phyloP scores from a whole-genome alignment of 2,888 invertebrate genomes.

The Pandemis cinnamomeana region DNA sequence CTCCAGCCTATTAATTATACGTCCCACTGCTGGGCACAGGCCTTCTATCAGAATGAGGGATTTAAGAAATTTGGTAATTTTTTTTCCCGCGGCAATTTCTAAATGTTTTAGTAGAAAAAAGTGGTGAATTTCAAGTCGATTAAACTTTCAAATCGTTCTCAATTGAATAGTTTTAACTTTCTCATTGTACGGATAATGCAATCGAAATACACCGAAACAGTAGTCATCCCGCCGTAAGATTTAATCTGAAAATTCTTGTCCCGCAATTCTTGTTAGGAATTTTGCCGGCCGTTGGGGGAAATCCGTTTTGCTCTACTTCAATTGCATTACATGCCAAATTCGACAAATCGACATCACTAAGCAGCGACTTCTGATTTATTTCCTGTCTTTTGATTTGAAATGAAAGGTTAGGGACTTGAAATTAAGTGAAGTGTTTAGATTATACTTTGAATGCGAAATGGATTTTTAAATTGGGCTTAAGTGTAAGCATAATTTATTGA shows the following conservation, averaged over 20 bases:
- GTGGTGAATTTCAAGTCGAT: background rate
- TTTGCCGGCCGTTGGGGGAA: slow-evolving; percentile 39
- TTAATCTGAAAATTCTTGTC: slow-evolving; percentile 52
- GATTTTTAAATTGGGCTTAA: too few species aligned
- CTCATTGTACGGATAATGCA: slow-evolving; percentile 10
- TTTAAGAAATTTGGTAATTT: too few species aligned
- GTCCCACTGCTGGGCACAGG: too few species aligned
- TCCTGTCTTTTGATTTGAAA: slow-evolving; percentile 3
- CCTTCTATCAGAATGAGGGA: too few species aligned
- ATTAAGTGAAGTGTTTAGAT: background rate
- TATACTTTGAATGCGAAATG: too few species aligned
- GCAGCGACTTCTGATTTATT: slow-evolving; percentile 14
- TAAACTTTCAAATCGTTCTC: background rate
- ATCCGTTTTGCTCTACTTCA: slow-evolving; percentile 48
- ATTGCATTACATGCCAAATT: slow-evolving; percentile 47
- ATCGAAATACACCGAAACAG: slow-evolving; percentile 24
- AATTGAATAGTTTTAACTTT: background rate
- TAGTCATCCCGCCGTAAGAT: slow-evolving; percentile 44
- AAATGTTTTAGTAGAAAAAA: too few species aligned
- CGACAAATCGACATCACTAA: slow-evolving; percentile 40
- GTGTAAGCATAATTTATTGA: too few species aligned
- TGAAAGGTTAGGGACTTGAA: background rate
- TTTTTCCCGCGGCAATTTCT: too few species aligned
- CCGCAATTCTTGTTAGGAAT: slow-evolving; percentile 21
- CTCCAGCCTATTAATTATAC: too few species aligned